phyloP scores from a whole-genome alignment of 2,888 invertebrate genomes.

The Eilema griseolum region DNA sequence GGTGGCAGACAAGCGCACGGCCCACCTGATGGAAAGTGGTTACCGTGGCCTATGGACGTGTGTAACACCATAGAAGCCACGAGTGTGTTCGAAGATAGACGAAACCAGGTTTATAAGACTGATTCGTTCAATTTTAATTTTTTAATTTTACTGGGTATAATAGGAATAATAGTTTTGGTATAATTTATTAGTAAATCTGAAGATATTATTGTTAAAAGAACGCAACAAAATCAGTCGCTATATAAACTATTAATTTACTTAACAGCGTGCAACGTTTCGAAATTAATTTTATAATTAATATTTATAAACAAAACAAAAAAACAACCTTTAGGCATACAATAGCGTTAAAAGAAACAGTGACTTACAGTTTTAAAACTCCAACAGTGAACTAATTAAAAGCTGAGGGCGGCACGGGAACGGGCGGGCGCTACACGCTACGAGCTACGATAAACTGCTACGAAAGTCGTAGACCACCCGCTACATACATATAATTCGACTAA shows the following conservation, averaged over 20 bases:
- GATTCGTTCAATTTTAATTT: no score
- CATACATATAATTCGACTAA: background rate
- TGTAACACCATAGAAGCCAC: no score
- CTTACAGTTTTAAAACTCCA: constrained; percentile 12
- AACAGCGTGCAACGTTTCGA: background rate
- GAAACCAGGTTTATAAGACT: background rate
- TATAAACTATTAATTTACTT: background rate
- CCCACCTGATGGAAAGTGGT: no score
- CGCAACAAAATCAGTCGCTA: background rate
- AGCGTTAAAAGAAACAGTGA: background rate
- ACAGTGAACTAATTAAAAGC: background rate
- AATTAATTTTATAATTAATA: background rate
- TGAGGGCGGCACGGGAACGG: background rate
- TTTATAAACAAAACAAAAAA: background rate
- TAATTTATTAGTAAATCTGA: no score
- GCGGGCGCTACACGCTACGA: constrained; percentile 22
- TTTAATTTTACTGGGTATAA: no score
- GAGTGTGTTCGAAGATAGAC: no score
- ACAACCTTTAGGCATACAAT: background rate
- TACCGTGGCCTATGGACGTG: no score
- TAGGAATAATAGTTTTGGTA: no score
- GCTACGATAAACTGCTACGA: constrained; percentile 28
- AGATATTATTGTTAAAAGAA: no score
- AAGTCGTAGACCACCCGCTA: constrained; percentile 11
- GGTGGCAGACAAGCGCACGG: no score